Evolutionary conservation across 2,113 vertebrate species (phyloP), one percentile per base, ranked within the genome.

Genomic region (Pluvialis apricaria): DNA sequence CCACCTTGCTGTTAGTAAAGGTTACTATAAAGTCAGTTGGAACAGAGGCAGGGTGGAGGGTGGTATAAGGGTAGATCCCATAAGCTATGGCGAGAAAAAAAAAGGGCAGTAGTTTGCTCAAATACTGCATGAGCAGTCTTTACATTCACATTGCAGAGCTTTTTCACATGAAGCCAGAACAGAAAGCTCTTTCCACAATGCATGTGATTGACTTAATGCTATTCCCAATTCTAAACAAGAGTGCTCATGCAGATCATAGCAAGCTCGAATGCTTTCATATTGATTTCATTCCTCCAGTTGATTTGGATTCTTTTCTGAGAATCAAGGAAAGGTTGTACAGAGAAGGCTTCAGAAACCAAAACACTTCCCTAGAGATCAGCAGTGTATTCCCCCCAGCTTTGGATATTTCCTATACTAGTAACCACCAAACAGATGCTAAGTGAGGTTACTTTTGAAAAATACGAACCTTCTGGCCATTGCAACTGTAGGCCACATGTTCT

Each of bases 1-100:
- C 6, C 4, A n/a, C n/a, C 2, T 3, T 13, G 0, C 57, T 14
- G 28, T 42, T 75, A 38, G 13, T 28, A 1, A 0, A 65, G 34
- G 34, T 71, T 44, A 58, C 28, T 80, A 20, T 44, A 24, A 60
- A 65, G 9, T 40, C 61, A 49, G 20, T 1, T 58, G 45, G 52
- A 71, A 54, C 7, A 21, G 26, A 44, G 9, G 40, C 13, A 38
- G 44, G 6, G 36, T 7, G 20, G 12, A 13, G 2, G 32, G 7
- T 62, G 9, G 12, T 45, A 2, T 25, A 52, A 54, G n/a, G 42
- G 8, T 11, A 28, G 12, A 60, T 21, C 20, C 32, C 5, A 1
- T 15, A 62, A 88, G 4, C 45, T 54, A 31, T 3, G 4, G 34
- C 5, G 18, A 90, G 29, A 64, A 40, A 13, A 45, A 20, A 44